Evolutionary conservation across 2,888 invertebrate genomes (phyloP).

Genomic region (Dryadula phaetusa): DNA sequence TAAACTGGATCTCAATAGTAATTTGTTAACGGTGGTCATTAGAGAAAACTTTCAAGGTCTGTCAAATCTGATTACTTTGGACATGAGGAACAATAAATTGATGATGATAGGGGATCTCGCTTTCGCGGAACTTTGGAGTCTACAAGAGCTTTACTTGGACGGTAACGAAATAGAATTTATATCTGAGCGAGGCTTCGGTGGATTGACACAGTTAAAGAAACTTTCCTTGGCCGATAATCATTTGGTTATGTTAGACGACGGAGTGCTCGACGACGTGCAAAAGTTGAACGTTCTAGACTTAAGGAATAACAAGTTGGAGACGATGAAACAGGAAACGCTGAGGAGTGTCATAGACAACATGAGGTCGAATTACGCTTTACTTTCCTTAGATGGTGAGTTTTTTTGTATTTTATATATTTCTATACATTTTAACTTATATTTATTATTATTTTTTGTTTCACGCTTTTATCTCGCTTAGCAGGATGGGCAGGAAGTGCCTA

Average conservation of each 20-base stretch:
- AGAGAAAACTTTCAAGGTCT: slow-evolving; percentile 91
- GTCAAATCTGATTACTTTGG: slow-evolving; percentile 88
- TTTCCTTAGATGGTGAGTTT: slow-evolving; percentile 90
- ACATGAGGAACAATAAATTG: slow-evolving; percentile 90
- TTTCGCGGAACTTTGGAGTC: slow-evolving; percentile 91
- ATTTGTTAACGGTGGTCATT: slow-evolving; percentile 89
- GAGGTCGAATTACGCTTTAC: slow-evolving; percentile 88
- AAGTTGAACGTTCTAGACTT: slow-evolving; percentile 90
- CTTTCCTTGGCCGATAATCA: slow-evolving; percentile 91
- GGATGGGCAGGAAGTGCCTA: no score
- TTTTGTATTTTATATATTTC: not conserved
- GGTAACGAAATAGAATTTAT: slow-evolving; percentile 89
- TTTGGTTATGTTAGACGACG: slow-evolving; percentile 87
- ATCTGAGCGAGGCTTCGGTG: slow-evolving; percentile 90
- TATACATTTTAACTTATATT: not conserved
- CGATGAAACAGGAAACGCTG: slow-evolving; percentile 89
- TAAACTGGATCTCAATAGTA: slow-evolving; percentile 91
- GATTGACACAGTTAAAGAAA: slow-evolving; percentile 88
- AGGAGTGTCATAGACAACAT: slow-evolving; percentile 89
- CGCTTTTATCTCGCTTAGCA: no score
- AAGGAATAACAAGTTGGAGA: slow-evolving; percentile 90
- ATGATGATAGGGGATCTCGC: slow-evolving; percentile 92
- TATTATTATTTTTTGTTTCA: no score
- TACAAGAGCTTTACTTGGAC: slow-evolving; percentile 89
- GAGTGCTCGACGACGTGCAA: slow-evolving; percentile 88